Conservation (phyloP, 2,797 vertebrate genomes). For the Sebastes hopkinsi region DNA sequence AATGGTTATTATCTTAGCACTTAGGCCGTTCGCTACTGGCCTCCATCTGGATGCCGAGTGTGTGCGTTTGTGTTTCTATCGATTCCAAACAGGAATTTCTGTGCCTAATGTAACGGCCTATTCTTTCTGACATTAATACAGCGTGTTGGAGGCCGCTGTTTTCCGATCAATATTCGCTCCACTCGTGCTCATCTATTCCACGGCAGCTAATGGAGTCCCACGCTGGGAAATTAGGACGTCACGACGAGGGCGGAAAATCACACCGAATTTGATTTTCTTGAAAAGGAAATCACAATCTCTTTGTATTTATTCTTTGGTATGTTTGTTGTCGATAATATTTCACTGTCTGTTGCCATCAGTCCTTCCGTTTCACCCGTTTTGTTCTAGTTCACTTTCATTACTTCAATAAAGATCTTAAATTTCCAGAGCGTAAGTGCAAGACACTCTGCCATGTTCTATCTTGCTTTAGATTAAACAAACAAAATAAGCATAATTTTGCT, state of each 20-base stretch:
- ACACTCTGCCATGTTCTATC: background rate
- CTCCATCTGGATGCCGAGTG: slow-evolving; percentile 34
- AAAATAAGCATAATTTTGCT: background rate
- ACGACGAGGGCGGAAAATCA: slow-evolving; percentile 9
- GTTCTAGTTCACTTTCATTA: background rate
- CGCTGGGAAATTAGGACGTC: slow-evolving; percentile 56
- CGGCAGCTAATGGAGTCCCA: slow-evolving; percentile 67
- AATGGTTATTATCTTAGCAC: slow-evolving; percentile 73
- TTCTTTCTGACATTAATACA: slow-evolving; percentile 70
- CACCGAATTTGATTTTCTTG: background rate
- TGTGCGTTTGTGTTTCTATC: slow-evolving; percentile 43
- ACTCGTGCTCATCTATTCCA: slow-evolving; percentile 40
- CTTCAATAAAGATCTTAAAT: background rate
- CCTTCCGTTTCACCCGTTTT: background rate
- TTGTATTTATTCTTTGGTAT: background rate
- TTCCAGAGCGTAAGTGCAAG: background rate
- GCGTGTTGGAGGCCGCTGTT: slow-evolving; percentile 42
- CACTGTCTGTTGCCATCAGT: background rate
- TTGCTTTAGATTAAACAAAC: background rate
- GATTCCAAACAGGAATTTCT: slow-evolving; percentile 64
- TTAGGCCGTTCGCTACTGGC: slow-evolving; percentile 43
- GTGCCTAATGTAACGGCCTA: slow-evolving; percentile 60
- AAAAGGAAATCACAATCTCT: background rate
- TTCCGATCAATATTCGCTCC: slow-evolving; percentile 58
- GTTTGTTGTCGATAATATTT: background rate